A percentile compares a stretch with the other conserved stretches of the same genome.
Evolutionary conservation across 2,888 invertebrate genomes (phyloP).

Genomic region (Mylabris sibirica): DNA sequence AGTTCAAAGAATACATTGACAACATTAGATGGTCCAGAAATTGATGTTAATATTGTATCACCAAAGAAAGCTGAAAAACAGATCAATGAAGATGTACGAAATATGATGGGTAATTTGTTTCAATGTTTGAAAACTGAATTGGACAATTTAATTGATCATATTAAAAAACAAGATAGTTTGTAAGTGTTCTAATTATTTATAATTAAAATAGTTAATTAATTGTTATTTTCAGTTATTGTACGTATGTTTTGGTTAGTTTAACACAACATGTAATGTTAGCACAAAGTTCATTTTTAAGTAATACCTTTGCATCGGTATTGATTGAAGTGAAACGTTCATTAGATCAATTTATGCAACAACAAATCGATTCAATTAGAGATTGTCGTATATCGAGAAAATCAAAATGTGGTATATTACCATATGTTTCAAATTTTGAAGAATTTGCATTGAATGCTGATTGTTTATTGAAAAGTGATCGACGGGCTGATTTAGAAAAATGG

Average conservation of each 20-base stretch:
- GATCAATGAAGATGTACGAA: constrained; percentile 80
- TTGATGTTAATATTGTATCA: constrained; percentile 50
- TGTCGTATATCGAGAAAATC: constrained; percentile 75
- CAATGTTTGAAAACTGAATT: constrained; percentile 87
- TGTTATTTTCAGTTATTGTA: constrained; percentile 76
- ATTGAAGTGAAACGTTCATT: constrained; percentile 90
- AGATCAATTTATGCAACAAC: constrained; percentile 88
- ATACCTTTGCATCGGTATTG: constrained; percentile 85
- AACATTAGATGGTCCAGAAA: constrained; percentile 63
- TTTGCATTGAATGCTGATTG: constrained; percentile 87
- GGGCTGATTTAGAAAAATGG: constrained; percentile 93
- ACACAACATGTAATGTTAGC: constrained; percentile 93
- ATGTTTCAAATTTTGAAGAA: constrained; percentile 89
- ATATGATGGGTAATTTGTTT: constrained; percentile 90
- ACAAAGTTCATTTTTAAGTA: constrained; percentile 86
- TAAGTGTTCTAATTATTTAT: constrained; percentile 64
- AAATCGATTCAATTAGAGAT: constrained; percentile 82
- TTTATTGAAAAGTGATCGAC: constrained; percentile 87
- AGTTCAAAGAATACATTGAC: constrained; percentile 67
- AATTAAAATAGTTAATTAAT: constrained; percentile 10
- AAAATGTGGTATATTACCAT: constrained; percentile 89
- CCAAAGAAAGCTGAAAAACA: constrained; percentile 72
- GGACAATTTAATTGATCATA: constrained; percentile 82
- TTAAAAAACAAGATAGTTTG: constrained; percentile 90
- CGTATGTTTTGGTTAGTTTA: constrained; percentile 90